phyloP scores from a whole-genome alignment of 1,140 invertebrate genomes.

The Danaus melanippus region DNA sequence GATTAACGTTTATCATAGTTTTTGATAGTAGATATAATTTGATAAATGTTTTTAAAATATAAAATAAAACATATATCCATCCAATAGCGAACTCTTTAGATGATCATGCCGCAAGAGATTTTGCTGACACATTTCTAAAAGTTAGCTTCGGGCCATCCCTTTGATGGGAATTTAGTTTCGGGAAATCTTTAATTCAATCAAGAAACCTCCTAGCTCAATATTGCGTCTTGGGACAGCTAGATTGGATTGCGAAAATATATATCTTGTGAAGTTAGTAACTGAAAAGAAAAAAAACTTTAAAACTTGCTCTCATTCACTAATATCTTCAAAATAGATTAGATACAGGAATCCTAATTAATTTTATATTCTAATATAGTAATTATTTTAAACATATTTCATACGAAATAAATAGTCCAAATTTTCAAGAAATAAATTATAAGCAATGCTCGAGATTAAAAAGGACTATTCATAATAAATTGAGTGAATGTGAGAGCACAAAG shows the following conservation, averaged over 20 bases:
- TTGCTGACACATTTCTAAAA: slow-evolving; percentile 17
- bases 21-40: too few species aligned
- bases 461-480: slow-evolving; percentile 56
- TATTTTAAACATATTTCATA: too few species aligned
- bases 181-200: slow-evolving; percentile 28
- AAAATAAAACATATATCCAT: too few species aligned
- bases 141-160: slow-evolving; percentile 21
- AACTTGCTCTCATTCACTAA: too few species aligned
- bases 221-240: slow-evolving; percentile 15
- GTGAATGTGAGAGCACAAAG: slow-evolving; percentile 41
- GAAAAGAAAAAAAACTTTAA: too few species aligned
- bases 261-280: too few species aligned
- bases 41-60: too few species aligned
- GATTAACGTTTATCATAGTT: too few species aligned
- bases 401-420: neutral
- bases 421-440: slow-evolving; percentile 22
- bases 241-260: too few species aligned
- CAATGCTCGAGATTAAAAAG: slow-evolving; percentile 29
- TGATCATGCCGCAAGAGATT: slow-evolving; percentile 10
- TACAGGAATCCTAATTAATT: too few species aligned
- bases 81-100: slow-evolving; percentile 1
- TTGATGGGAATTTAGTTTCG: slow-evolving; percentile 23
- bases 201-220: slow-evolving; percentile 17
- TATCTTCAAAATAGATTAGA: too few species aligned
- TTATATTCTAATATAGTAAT: too few species aligned